Evolutionary conservation across 2,113 vertebrate genomes (phyloP).

Genomic region (Heptranchias perlo): DNA sequence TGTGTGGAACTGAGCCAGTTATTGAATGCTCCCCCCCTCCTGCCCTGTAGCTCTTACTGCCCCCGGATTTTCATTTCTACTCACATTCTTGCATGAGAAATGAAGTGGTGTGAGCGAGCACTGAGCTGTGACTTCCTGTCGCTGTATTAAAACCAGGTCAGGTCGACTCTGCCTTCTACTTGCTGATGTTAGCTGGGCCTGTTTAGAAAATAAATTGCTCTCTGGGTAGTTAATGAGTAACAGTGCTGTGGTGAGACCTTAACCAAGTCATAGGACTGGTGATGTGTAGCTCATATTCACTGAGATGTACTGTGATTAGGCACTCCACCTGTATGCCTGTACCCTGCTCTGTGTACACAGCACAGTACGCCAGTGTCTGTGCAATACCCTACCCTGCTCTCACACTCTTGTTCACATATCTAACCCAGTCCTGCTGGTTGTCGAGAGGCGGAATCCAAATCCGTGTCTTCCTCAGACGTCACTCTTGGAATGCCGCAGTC

Average conservation of each 20-base stretch:
- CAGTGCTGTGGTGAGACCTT: not conserved
- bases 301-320: not conserved
- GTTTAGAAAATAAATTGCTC: not conserved
- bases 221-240: not conserved
- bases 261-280: not conserved
- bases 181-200: not conserved
- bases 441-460: not conserved
- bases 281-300: not conserved
- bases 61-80: not conserved
- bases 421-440: not conserved
- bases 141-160: not conserved
- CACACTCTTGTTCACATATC: not conserved
- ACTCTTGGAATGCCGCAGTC: not conserved
- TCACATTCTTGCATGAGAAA: not conserved
- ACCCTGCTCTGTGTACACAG: not conserved
- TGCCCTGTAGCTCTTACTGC: not conserved
- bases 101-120: not conserved
- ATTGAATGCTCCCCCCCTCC: not conserved
- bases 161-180: not conserved
- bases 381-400: not conserved
- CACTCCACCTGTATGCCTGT: not conserved
- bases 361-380: not conserved
- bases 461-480: not conserved
- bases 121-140: not conserved
- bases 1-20: not conserved